Percentiles rank a stretch among this genome's conserved stretches.
Conservation (phyloP, 2,888 invertebrate genomes). For the Temnothorax ravouxi region DNA sequence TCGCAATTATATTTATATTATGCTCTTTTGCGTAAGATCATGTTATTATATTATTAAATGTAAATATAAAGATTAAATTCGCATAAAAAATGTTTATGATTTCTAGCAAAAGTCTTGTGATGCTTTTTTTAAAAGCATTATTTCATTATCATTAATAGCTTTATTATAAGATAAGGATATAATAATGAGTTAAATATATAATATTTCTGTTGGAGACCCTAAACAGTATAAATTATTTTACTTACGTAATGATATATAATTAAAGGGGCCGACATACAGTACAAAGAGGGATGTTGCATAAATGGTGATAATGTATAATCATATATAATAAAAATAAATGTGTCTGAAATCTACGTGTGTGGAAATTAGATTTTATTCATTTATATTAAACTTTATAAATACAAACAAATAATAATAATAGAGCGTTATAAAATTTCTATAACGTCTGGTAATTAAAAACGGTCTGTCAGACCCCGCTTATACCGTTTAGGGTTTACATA, state of each 20-base stretch:
- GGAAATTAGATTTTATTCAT: slow-evolving; percentile 56
- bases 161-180: too few relatives aligned
- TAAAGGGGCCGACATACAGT: slow-evolving; percentile 26
- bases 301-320: slow-evolving; percentile 7
- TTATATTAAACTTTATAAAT: slow-evolving; percentile 57
- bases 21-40: background rate
- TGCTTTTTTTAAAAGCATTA: background rate
- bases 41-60: background rate
- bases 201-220: slow-evolving; percentile 35
- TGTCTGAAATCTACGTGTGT: slow-evolving; percentile 29
- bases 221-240: slow-evolving; percentile 51
- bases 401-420: slow-evolving; percentile 53
- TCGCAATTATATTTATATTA: slow-evolving; percentile 16
- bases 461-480: slow-evolving; percentile 55
- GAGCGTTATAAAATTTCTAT: slow-evolving; percentile 44
- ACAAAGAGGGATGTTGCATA: slow-evolving; percentile 10
- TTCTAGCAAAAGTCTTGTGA: background rate
- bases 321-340: slow-evolving; percentile 26
- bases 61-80: slow-evolving; percentile 20
- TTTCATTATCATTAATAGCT: too few relatives aligned
- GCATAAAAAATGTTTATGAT: background rate
- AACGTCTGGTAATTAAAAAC: slow-evolving; percentile 48
- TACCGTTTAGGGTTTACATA: slow-evolving; percentile 56
- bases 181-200: slow-evolving; percentile 44
- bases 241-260: slow-evolving; percentile 35